Conservation (phyloP, 2,888 invertebrate species). For the Nephrotoma flavescens region DNA sequence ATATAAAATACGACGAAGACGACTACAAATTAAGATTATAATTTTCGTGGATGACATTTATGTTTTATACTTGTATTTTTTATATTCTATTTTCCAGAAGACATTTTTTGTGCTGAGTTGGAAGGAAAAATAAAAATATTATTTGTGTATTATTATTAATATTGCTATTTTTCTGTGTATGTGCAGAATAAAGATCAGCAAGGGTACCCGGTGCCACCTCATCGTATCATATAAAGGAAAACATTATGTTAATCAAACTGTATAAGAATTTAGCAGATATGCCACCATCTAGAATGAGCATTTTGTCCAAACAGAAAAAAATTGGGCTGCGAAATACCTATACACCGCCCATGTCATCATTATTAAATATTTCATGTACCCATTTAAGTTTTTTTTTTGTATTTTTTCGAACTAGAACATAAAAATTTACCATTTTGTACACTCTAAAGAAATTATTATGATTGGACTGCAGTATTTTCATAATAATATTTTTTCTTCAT, state of each 20-base stretch:
- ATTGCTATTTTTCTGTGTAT: background rate
- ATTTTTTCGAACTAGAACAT: background rate
- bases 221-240: background rate
- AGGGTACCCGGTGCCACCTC: background rate
- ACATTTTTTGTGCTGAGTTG: constrained; percentile 1
- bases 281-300: background rate
- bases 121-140: background rate
- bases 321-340: background rate
- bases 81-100: background rate
- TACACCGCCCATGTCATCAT: background rate
- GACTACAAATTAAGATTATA: constrained; percentile 6
- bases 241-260: background rate
- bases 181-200: background rate
- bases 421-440: background rate
- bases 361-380: background rate
- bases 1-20: constrained; percentile 3
- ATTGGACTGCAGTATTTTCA: constrained; percentile 2
- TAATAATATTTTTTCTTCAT: background rate
- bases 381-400: background rate
- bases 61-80: background rate
- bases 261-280: background rate
- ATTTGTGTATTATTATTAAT: background rate
- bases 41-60: constrained; percentile 5
- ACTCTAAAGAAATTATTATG: constrained; percentile 1
- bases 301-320: no score